Evolutionary conservation across 1,140 invertebrate species (phyloP), one percentile per base, ranked within the genome.

Genomic region (Scaptodrosophila lebanonensis): DNA sequence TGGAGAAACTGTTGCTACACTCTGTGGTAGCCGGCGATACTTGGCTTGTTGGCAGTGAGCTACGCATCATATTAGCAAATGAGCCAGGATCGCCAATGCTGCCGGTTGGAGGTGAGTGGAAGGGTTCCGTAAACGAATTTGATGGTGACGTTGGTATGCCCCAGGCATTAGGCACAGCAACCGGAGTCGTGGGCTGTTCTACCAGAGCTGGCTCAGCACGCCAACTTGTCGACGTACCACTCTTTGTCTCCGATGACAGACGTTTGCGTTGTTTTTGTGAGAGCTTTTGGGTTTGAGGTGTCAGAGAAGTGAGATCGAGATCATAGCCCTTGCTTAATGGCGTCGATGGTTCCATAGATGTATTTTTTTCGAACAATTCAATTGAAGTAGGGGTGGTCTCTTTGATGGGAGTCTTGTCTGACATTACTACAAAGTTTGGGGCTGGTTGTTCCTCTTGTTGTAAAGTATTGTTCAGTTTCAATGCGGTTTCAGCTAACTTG

Each of bases 181-280:
- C 47, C 1, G 84, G 62, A 25, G 73, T 45, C 3, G 39, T 49
- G 27, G 49, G 16, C 3, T 12, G 25, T 17, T 66, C 58, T 16
- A 77, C 11, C 1, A 54, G 29, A 3, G 54, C 29, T 3, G 65
- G 7, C 8, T 16, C 9, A 9, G 17, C 25, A 3, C 17, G 12
- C 15, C 32, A 9, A 29, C 16, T 29, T 45, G 15, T 17, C 42
- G 1, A 45, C 35, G 3, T 70, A 61, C 61, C 60, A 65, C 43
- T 79, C 25, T 83, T 64, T 0, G 83, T 68, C 38, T 88, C 87
- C 0, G 86, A 79, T 8, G 77, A 66, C 2, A 88, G 58, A 35
- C 84, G 85, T 62, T 90, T 90, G 11, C 89, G 82, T 67, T 90
- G 88, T 54, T 90, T 91, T 50, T 91, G 90, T 0, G 90, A 91